Evolutionary conservation across 2,888 invertebrate genomes (phyloP), one percentile per base, ranked within the genome.

Genomic region (Yponomeuta evonymella): DNA sequence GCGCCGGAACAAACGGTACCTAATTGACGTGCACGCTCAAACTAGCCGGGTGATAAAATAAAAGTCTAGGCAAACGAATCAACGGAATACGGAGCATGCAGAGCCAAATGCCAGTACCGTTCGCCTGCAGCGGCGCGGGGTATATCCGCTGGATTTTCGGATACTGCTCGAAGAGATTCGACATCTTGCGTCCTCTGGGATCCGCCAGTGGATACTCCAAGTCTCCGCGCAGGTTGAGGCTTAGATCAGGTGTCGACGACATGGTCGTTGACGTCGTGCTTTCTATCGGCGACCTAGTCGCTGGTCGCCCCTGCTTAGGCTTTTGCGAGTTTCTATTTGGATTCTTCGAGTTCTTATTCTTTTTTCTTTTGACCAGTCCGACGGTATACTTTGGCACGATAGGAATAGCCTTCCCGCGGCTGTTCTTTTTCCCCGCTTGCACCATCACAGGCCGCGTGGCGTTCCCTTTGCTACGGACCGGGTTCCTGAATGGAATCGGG

Each of bases 131-230:
- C 72, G 92, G 91, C 79, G 95, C 94, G 3, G 96, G 96, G 84
- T 96, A 96, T 76, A 96, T 95, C 78, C 95, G 94, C 83, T 96
- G 95, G 75, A 95, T 95, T 90, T 95, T 96, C 75, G 95, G 94
- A 83, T 96, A 96, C 78, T 95, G 94, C 83, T 95, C 95, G 86
- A 95, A 96, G 72, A 95, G 91, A 77, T 93, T 94, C 30, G 95
- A 95, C 85, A 95, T 95, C 82, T 95, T 94, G 70, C 92, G 86
- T n/a, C 86, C 90, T 71, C 90, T 83, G 36, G 83, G 89, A 72
- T 92, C 89, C 15, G 89, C 85, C 73, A 90, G 74, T 11, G 91
- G 90, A 75, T 90, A 89, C 1, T 84, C 79, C 69, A 90, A 74
- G 73, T 91, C 89, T 23, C 84, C 87, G 65, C 87, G 85, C 77